phyloP scores from a whole-genome alignment of 1,140 invertebrate species.

The Cheumatopsyche charites region DNA sequence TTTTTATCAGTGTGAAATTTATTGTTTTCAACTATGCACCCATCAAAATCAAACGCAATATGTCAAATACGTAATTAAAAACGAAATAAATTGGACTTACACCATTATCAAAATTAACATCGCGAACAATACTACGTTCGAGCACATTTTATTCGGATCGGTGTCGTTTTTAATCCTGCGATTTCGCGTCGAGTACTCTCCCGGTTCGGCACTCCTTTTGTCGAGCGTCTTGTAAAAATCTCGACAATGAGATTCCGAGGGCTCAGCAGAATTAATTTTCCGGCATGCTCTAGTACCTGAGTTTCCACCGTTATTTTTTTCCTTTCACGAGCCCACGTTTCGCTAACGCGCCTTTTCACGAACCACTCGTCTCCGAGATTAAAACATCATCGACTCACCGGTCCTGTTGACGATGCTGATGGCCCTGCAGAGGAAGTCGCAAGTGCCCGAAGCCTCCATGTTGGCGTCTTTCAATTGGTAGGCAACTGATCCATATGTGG shows the following conservation, averaged over 20 bases:
- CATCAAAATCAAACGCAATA: too few relatives aligned
- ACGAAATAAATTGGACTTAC: too few relatives aligned
- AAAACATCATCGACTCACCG: constrained; percentile 57
- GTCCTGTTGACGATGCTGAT: constrained; percentile 78
- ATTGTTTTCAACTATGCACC: too few relatives aligned
- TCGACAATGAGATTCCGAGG: constrained; percentile 7
- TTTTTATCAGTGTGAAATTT: too few relatives aligned
- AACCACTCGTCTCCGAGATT: not conserved
- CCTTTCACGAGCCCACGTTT: not conserved
- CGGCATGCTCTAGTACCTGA: not conserved
- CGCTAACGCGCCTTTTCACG: not conserved
- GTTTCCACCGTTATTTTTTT: not conserved
- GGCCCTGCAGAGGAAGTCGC: constrained; percentile 77
- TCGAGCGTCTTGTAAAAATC: constrained; percentile 3
- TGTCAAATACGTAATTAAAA: too few relatives aligned
- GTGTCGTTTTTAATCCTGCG: not conserved
- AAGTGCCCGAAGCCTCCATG: constrained; percentile 75
- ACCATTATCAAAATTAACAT: too few relatives aligned
- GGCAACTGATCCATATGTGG: constrained; percentile 77
- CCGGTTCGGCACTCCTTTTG: not conserved
- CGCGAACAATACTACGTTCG: too few relatives aligned
- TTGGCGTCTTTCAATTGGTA: constrained; percentile 84
- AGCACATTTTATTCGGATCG: too few relatives aligned
- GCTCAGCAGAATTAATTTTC: constrained; percentile 18
- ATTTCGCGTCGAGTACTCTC: constrained; percentile 4